Evolutionary conservation across 30 jellyfish, hydroid and myxozoan species (phyloP).

Genomic region (Turritopsis rubra): DNA sequence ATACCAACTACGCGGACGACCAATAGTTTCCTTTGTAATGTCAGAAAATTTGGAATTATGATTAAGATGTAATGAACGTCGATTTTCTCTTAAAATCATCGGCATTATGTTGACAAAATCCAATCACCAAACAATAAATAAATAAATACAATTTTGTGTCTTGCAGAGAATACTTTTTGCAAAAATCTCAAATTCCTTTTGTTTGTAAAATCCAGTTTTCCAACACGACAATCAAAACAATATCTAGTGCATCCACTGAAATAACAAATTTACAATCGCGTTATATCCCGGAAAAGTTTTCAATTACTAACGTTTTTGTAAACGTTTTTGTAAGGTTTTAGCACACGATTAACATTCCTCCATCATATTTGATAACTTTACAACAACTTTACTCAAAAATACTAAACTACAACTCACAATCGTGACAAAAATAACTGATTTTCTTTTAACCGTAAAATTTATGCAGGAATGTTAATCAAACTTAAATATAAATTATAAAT

Average conservation of each 20-base stretch:
- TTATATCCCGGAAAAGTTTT: neutral
- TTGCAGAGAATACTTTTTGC: neutral
- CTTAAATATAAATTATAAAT: neutral
- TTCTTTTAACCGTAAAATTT: neutral
- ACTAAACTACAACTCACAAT: neutral
- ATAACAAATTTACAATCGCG: neutral
- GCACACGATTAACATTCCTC: neutral
- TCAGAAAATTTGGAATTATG: neutral
- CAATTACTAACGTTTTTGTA: neutral
- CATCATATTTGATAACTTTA: neutral
- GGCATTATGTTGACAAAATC: slow-evolving; percentile 20
- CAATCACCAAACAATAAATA: neutral
- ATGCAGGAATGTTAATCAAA: neutral
- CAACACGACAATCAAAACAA: neutral
- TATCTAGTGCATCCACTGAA: neutral
- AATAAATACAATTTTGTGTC: neutral
- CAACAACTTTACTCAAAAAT: neutral
- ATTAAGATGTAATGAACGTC: slow-evolving; percentile 22
- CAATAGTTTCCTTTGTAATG: neutral
- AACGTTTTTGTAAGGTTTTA: neutral
- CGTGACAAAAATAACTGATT: neutral
- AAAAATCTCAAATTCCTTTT: neutral
- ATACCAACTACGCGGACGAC: slow-evolving; percentile 35
- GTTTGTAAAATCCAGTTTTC: neutral
- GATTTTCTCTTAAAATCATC: slow-evolving; percentile 20